phyloP scores from a whole-genome alignment of 2,113 vertebrate genomes.

The Perca fluviatilis region DNA sequence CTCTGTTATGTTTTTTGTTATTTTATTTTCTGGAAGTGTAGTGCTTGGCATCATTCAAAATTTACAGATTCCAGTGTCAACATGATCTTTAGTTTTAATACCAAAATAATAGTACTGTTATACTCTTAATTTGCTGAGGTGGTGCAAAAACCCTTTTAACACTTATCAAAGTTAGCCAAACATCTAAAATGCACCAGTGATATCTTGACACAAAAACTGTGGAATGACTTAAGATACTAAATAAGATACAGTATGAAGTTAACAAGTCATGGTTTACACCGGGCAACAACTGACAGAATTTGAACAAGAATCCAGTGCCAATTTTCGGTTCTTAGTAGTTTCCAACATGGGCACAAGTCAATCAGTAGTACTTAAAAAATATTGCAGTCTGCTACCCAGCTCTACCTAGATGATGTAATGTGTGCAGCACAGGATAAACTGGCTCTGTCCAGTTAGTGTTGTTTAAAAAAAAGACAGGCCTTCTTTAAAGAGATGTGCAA shows the following conservation, averaged over 20 bases:
- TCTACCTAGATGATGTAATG: slow-evolving; percentile 72
- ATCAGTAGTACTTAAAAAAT: slow-evolving; percentile 18
- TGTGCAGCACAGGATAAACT: slow-evolving; percentile 57
- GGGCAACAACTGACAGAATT: background rate
- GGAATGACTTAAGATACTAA: background rate
- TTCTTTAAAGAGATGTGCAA: slow-evolving; percentile 40
- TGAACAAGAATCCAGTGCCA: background rate
- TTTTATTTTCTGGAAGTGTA: background rate
- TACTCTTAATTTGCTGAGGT: background rate
- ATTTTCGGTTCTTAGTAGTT: slow-evolving; percentile 1
- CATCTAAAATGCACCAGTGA: background rate
- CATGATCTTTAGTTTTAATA: background rate
- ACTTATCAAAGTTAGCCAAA: background rate
- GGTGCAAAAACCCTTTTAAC: background rate
- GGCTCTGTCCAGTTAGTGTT: slow-evolving; percentile 61
- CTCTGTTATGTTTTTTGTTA: background rate
- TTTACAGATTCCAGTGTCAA: background rate
- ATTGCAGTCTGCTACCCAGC: slow-evolving; percentile 40
- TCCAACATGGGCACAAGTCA: slow-evolving; percentile 21
- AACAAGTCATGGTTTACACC: background rate
- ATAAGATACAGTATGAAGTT: background rate
- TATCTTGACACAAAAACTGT: background rate
- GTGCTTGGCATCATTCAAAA: background rate
- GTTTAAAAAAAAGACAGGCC: slow-evolving; percentile 23
- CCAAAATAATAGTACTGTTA: background rate